Percentiles rank a stretch among this genome's conserved stretches.
Evolutionary conservation across 2,888 invertebrate species (phyloP).

Genomic region (Neelides folsomi): DNA sequence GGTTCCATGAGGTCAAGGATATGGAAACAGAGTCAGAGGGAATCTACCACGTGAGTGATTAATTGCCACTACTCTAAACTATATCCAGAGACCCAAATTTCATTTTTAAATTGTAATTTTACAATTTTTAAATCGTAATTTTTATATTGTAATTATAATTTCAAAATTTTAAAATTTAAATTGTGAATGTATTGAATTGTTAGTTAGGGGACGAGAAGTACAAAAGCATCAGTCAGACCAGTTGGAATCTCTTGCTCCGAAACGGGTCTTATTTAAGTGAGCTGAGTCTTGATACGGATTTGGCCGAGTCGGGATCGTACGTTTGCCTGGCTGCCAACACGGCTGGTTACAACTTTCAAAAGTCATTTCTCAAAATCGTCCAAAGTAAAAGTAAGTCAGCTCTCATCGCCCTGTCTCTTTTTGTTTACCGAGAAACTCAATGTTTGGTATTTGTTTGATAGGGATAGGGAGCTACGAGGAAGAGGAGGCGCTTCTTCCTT

Average conservation of each 20-base stretch:
- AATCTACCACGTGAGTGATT: no score
- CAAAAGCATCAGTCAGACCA: constrained; percentile 4
- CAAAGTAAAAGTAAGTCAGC: constrained; percentile 5
- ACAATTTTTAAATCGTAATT: no score
- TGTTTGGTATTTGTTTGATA: not conserved
- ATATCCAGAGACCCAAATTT: no score
- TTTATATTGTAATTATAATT: no score
- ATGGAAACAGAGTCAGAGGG: constrained; percentile 3
- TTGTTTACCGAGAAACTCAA: not conserved
- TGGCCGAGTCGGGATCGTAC: constrained; percentile 1
- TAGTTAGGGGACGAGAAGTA: constrained; percentile 8
- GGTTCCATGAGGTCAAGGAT: constrained; percentile 13
- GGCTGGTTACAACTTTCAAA: constrained; percentile 12
- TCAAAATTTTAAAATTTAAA: no score
- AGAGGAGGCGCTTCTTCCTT: constrained; percentile 12
- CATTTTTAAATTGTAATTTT: no score
- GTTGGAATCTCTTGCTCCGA: not conserved
- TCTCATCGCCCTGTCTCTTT: not conserved
- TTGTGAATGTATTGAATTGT: not conserved
- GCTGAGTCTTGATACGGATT: constrained; percentile 10
- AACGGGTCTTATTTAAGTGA: constrained; percentile 21
- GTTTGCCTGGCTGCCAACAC: constrained; percentile 11
- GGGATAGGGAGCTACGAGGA: not conserved
- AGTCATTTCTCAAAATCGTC: constrained; percentile 10
- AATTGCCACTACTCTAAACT: no score